Evolutionary conservation across 1,140 invertebrate genomes (phyloP), one percentile per base, ranked within the genome.

Genomic region (Brachionus rotundiformis): DNA sequence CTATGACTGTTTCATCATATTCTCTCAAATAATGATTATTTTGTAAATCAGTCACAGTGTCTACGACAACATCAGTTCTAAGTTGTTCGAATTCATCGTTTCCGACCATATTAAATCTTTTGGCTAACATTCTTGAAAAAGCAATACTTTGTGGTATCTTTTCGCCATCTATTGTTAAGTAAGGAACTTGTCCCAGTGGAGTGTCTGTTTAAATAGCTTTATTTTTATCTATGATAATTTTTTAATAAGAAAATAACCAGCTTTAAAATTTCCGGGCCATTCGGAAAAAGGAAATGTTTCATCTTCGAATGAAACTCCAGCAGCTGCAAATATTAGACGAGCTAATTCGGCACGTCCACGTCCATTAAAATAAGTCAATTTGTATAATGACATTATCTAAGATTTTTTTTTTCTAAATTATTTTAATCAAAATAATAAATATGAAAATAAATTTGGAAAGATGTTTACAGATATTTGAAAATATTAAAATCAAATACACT

Each of bases 301-400:
- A 75, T 83, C 83, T 77, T 84, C 83, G n/a, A 71, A 83, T 10
- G 82, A 31, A 25, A 65, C n/a, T 27, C 31, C 29, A 29, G 68
- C 81, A 36, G 33, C 49, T 23, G 39, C 81, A 49, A 83, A 83
- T 2, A 83, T 65, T 31, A 83, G 10, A 1, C 83, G 63, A 1
- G 65, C 63, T 16, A 83, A 7, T 49, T 83, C 83, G 8, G 83
- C 83, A 11, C 83, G 61, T 29, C 83, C 83, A 36, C 81, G 81
- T 47, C 54, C 76, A 82, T 83, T 61, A 73, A 83, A 83, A 68
- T 83, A 83, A 19, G 47, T 77, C 13, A 83, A 41, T 25, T 41
- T 71, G 47, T 82, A 84, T 10, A 8, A 25, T 7, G 76, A 10
- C 41, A 76, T 76, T n/a, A n/a, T n/a, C n/a, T n/a, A n/a, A n/a